These are phyloP conservation scores for Miltochrista miniata DNA, from an alignment of 2,888 invertebrate genomes.

Conservation along the genomic window DNA sequence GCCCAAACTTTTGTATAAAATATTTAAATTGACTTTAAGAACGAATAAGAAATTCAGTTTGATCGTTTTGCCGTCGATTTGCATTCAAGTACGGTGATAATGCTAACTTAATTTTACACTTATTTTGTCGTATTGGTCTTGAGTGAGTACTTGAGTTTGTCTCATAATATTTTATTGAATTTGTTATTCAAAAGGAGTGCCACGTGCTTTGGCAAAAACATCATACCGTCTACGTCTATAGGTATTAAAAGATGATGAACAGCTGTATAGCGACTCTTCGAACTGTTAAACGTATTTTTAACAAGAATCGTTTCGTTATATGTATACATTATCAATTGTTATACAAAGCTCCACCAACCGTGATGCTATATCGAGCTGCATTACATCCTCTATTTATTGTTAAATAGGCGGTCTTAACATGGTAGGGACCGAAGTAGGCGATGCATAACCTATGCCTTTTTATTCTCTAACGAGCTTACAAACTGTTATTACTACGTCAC, in stretches of 20 bases:
- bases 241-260: too few species aligned
- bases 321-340: slow-evolving; percentile 27
- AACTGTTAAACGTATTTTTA: too few species aligned
- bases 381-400: slow-evolving; percentile 46
- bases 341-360: slow-evolving; percentile 44
- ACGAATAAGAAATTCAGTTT: slow-evolving; percentile 47
- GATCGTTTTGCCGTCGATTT: slow-evolving; percentile 47
- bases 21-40: slow-evolving; percentile 58
- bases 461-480: slow-evolving; percentile 75
- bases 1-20: slow-evolving; percentile 49
- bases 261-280: too few species aligned
- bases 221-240: too few species aligned
- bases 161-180: slow-evolving; percentile 12
- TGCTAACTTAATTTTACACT: slow-evolving; percentile 39
- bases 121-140: slow-evolving; percentile 32
- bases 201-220: neutral
- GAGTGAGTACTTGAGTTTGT: slow-evolving; percentile 27
- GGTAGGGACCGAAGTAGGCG: slow-evolving; percentile 63
- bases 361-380: slow-evolving; percentile 44
- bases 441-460: slow-evolving; percentile 74
- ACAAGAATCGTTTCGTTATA: slow-evolving; percentile 12
- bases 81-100: slow-evolving; percentile 35
- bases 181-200: slow-evolving; percentile 15
- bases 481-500: slow-evolving; percentile 80
- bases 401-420: slow-evolving; percentile 65